These are phyloP conservation scores for Podarcis siculus DNA, from an alignment of 2,797 vertebrate species.

Conservation along the genomic window DNA sequence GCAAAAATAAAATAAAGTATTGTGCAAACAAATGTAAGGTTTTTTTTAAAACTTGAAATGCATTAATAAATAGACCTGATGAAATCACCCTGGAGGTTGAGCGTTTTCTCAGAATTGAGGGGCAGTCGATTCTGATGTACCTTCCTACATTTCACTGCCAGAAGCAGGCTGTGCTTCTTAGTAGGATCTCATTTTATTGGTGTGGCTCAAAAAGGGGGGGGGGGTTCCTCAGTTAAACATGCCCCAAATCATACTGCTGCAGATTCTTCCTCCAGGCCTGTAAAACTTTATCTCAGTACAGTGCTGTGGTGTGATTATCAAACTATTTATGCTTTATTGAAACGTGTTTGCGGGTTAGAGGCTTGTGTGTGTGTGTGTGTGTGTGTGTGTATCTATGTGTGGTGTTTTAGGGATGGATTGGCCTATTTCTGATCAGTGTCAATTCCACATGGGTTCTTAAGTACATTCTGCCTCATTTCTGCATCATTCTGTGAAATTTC, in stretches of 20 bases:
- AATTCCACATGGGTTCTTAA: too few relatives aligned
- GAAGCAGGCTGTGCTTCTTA: background rate
- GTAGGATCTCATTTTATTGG: background rate
- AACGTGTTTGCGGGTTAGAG: background rate
- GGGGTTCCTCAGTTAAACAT: too few relatives aligned
- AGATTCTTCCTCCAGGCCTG: background rate
- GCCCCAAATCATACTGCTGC: background rate
- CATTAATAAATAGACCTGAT: slow-evolving; percentile 96
- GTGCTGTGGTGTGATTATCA: background rate
- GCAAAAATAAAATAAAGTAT: slow-evolving; percentile 87
- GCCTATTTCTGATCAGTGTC: too few relatives aligned
- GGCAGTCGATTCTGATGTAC: background rate
- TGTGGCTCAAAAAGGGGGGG: background rate
- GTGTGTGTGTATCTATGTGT: too few relatives aligned
- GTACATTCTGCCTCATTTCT: too few relatives aligned
- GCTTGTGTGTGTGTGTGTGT: fast-evolving
- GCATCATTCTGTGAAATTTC: too few relatives aligned
- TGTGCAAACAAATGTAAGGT: slow-evolving; percentile 90
- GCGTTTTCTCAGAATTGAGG: slow-evolving; percentile 64
- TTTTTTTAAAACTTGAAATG: slow-evolving; percentile 98
- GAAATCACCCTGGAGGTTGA: slow-evolving; percentile 75
- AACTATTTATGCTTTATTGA: background rate
- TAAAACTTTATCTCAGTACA: background rate
- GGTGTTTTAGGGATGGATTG: too few relatives aligned
- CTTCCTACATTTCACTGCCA: background rate